phyloP scores from a whole-genome alignment of 2,113 vertebrate genomes.

The Phodopus roborovskii region DNA sequence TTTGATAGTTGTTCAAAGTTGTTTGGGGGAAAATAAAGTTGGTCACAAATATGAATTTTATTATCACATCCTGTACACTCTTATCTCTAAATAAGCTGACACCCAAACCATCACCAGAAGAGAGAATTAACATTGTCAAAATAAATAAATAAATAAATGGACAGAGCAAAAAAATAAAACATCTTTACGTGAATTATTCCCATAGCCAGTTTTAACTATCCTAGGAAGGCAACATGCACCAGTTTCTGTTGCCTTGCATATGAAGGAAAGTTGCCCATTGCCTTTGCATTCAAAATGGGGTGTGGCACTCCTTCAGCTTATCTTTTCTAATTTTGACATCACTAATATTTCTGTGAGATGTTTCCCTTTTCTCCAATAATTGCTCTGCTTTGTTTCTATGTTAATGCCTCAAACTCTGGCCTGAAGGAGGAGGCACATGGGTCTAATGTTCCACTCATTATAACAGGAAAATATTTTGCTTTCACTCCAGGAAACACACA shows the following conservation, averaged over 20 bases:
- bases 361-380: neutral
- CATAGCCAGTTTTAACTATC: neutral
- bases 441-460: neutral
- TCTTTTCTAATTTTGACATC: neutral
- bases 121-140: neutral
- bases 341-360: neutral
- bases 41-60: neutral
- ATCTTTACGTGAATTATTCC: neutral
- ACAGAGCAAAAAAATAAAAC: neutral
- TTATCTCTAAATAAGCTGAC: neutral
- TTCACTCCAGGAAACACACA: neutral
- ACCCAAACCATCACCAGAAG: neutral
- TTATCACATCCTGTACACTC: neutral
- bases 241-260: fast-evolving
- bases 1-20: slow-evolving; percentile 40
- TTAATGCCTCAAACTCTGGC: neutral
- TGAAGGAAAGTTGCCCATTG: fast-evolving
- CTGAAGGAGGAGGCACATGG: neutral
- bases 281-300: neutral
- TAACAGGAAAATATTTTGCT: neutral
- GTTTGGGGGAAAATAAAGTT: neutral
- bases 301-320: neutral
- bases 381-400: fast-evolving
- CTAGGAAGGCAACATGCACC: fast-evolving
- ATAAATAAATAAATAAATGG: neutral